phyloP scores from a whole-genome alignment of 2,888 invertebrate species.

The Acanthosoma haemorrhoidale region DNA sequence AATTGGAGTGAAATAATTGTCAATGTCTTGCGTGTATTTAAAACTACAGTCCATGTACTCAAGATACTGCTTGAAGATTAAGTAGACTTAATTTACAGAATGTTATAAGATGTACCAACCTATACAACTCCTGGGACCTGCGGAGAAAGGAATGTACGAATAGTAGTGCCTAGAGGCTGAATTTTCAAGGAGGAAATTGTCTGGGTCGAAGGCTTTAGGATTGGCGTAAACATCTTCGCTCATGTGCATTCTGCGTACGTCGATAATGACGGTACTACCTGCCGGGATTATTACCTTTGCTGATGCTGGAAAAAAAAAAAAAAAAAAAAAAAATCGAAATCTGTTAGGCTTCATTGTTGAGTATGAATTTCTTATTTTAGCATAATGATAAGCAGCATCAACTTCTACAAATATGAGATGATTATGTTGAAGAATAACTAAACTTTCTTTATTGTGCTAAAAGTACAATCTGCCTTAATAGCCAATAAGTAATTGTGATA shows the following conservation, averaged over 20 bases:
- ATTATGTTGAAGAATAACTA: too few species aligned
- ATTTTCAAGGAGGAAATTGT: conserved; percentile 76
- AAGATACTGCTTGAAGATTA: too few species aligned
- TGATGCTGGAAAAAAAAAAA: conserved; percentile 50
- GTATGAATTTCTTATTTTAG: too few species aligned
- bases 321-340: not conserved
- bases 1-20: too few species aligned
- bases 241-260: conserved; percentile 64
- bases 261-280: conserved; percentile 62
- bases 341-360: too few species aligned
- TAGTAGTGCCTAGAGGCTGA: conserved; percentile 73
- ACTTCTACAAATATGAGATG: too few species aligned
- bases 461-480: too few species aligned
- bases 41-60: too few species aligned
- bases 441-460: too few species aligned
- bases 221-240: conserved; percentile 67
- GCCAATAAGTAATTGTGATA: too few species aligned
- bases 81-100: not conserved
- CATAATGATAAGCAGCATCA: too few species aligned
- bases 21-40: too few species aligned
- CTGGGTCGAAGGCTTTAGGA: conserved; percentile 72
- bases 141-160: conserved; percentile 75
- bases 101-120: conserved; percentile 50
- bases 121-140: conserved; percentile 74
- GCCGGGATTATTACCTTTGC: conserved; percentile 61